Conservation (phyloP, 2,888 invertebrate species). For the Agrotis clavis region DNA sequence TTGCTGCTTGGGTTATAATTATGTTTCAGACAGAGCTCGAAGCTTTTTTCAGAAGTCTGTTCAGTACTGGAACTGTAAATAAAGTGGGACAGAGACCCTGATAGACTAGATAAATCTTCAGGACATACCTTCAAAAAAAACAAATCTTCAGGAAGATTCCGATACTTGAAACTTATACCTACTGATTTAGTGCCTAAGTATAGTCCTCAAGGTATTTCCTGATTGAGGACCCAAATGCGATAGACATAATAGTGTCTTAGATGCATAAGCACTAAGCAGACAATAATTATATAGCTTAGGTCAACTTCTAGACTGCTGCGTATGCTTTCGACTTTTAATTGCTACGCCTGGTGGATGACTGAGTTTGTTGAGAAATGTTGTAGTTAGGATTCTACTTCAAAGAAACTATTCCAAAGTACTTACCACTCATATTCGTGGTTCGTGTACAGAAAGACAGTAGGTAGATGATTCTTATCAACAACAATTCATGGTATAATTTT, state of each 20-base stretch:
- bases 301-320: background rate
- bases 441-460: background rate
- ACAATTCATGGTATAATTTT: slow-evolving; percentile 20
- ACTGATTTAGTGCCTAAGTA: no score
- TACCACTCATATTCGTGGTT: slow-evolving; percentile 36
- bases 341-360: background rate
- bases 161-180: background rate
- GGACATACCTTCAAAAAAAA: no score
- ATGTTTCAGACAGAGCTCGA: no score
- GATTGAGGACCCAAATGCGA: background rate
- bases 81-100: no score
- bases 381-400: background rate
- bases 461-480: background rate
- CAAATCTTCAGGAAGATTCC: no score
- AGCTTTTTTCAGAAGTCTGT: background rate
- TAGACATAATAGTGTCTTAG: background rate
- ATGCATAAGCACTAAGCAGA: background rate
- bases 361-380: background rate
- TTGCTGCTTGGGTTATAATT: no score
- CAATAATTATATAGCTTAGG: background rate
- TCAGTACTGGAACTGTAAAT: background rate
- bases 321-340: background rate
- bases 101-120: background rate
- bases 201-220: background rate
- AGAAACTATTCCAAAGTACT: slow-evolving; percentile 20